phyloP scores from a whole-genome alignment of 2,113 vertebrate species.

The Semnornis frantzii region DNA sequence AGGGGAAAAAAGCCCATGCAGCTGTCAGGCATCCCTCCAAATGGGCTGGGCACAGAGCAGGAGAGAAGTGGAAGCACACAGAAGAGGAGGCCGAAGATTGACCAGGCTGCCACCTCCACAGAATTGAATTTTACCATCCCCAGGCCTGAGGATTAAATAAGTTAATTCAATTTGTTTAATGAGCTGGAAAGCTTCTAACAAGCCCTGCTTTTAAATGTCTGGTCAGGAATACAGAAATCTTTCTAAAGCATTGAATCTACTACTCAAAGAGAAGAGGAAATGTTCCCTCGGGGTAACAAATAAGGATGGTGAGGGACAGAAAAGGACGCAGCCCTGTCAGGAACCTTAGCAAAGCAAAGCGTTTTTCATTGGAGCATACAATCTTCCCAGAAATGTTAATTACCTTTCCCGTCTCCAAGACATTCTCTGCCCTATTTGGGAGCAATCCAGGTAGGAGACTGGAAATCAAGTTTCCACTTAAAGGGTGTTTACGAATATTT shows the following conservation, averaged over 20 bases:
- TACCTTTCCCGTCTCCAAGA: conserved; percentile 2
- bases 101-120: conserved; percentile 10
- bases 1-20: not conserved
- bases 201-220: not conserved
- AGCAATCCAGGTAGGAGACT: not conserved
- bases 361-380: not conserved
- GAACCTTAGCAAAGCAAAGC: not conserved
- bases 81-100: not conserved
- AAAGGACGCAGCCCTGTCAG: not conserved
- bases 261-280: conserved; percentile 3
- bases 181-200: conserved; percentile 42
- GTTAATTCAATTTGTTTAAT: conserved; percentile 46
- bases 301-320: not conserved
- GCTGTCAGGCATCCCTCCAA: conserved; percentile 36
- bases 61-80: not conserved
- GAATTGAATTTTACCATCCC: conserved; percentile 29
- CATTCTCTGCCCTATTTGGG: conserved; percentile 23
- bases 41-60: not conserved
- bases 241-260: not conserved
- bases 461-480: not conserved
- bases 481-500: not conserved
- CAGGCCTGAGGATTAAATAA: conserved; percentile 17
- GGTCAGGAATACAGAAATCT: not conserved
- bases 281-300: not conserved
- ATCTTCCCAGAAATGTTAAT: conserved; percentile 1